Conservation (phyloP, 2,888 invertebrate species). For the Brenthis hecate region DNA sequence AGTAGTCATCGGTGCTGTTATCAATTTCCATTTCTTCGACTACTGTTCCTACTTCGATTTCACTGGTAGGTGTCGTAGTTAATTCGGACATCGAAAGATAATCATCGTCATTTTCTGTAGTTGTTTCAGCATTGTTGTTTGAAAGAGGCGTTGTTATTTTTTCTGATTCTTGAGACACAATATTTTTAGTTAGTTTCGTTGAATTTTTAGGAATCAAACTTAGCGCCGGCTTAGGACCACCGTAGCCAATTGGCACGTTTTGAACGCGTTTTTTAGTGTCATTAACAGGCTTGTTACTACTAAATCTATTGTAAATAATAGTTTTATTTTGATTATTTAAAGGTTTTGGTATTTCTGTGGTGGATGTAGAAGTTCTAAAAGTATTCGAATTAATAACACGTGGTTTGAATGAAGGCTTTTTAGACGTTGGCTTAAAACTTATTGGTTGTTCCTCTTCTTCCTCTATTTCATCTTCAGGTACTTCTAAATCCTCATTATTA, state of each 20-base stretch:
- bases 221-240: slow-evolving; percentile 45
- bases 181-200: slow-evolving; percentile 30
- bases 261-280: slow-evolving; percentile 69
- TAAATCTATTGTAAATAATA: slow-evolving; percentile 58
- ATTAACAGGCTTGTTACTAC: slow-evolving; percentile 56
- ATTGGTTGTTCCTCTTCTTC: slow-evolving; percentile 52
- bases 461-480: slow-evolving; percentile 51
- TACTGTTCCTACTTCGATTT: slow-evolving; percentile 54
- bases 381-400: slow-evolving; percentile 68
- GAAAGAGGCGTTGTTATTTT: slow-evolving; percentile 44
- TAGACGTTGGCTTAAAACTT: slow-evolving; percentile 55
- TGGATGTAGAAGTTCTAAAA: slow-evolving; percentile 70
- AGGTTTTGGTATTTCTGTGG: slow-evolving; percentile 68
- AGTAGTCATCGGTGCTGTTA: slow-evolving; percentile 68
- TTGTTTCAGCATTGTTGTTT: slow-evolving; percentile 38
- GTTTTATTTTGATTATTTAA: slow-evolving; percentile 59
- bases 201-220: slow-evolving; percentile 35
- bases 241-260: slow-evolving; percentile 72
- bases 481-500: slow-evolving; percentile 46
- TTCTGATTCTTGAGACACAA: slow-evolving; percentile 34
- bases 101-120: slow-evolving; percentile 58
- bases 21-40: slow-evolving; percentile 62
- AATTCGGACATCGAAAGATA: slow-evolving; percentile 63
- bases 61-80: slow-evolving; percentile 51
- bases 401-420: slow-evolving; percentile 62